Evolutionary conservation across 2,888 invertebrate genomes (phyloP).

Genomic region (Lithophane socia): DNA sequence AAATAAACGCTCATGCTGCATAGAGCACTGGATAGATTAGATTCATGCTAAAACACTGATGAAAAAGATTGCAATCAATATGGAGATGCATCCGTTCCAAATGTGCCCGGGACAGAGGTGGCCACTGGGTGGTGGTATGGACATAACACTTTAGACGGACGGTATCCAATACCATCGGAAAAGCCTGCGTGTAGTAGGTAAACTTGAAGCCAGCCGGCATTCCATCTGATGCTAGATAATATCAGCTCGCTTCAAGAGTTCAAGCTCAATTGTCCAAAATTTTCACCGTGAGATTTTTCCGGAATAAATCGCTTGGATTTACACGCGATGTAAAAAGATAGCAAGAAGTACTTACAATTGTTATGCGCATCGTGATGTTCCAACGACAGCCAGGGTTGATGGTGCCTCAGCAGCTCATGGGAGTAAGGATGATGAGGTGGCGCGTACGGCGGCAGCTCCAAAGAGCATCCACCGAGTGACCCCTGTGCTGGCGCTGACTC

Average conservation of each 20-base stretch:
- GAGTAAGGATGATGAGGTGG: conserved; percentile 84
- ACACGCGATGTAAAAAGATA: not conserved
- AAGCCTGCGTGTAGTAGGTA: not conserved
- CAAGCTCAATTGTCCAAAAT: too few species aligned
- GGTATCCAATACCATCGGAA: not conserved
- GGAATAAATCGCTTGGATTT: not conserved
- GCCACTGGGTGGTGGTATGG: not conserved
- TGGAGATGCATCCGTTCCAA: not conserved
- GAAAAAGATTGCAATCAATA: not conserved
- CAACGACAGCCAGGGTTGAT: conserved; percentile 85
- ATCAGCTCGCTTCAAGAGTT: not conserved
- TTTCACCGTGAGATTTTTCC: not conserved
- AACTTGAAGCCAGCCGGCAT: not conserved
- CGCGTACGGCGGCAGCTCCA: conserved; percentile 84
- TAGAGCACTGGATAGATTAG: not conserved
- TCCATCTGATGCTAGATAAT: not conserved
- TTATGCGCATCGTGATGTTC: conserved; percentile 83
- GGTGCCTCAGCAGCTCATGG: conserved; percentile 84
- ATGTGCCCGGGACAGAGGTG: not conserved
- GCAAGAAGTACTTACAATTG: conserved; percentile 45
- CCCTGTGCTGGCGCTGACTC: conserved; percentile 80
- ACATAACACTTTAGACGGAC: too few species aligned
- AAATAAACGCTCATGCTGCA: not conserved
- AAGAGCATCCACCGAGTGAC: conserved; percentile 76
- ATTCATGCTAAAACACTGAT: not conserved